Evolutionary conservation across 1,140 invertebrate genomes (phyloP).

Genomic region (Caerostris extrusa): DNA sequence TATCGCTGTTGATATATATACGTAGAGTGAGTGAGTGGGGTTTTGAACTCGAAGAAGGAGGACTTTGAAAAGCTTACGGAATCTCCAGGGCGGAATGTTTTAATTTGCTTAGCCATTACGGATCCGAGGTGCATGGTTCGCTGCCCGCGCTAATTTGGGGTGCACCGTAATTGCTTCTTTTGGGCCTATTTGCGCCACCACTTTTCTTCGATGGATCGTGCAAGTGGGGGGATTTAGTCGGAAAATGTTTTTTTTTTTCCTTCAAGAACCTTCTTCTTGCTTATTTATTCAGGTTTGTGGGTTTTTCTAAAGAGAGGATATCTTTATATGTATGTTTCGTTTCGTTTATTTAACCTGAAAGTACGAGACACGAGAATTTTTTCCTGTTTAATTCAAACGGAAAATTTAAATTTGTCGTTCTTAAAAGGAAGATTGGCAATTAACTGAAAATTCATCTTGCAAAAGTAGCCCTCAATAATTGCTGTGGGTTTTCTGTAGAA

Average conservation of each 20-base stretch:
- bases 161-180: slow-evolving; percentile 67
- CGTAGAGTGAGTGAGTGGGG: too few species aligned
- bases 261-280: not conserved
- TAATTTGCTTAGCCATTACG: slow-evolving; percentile 69
- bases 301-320: not conserved
- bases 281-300: slow-evolving; percentile 7
- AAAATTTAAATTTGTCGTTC: not conserved
- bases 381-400: not conserved
- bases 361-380: not conserved
- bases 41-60: slow-evolving; percentile 42
- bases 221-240: not conserved
- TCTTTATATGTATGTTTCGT: too few species aligned
- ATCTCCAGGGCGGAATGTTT: slow-evolving; percentile 72
- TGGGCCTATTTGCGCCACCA: slow-evolving; percentile 69
- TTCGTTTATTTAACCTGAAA: not conserved
- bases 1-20: not conserved
- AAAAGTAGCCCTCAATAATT: too few species aligned
- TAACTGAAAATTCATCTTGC: not conserved
- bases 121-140: slow-evolving; percentile 47
- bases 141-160: slow-evolving; percentile 65
- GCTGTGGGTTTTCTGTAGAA: too few species aligned
- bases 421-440: slow-evolving; percentile 74
- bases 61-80: slow-evolving; percentile 64
- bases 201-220: slow-evolving; percentile 21
- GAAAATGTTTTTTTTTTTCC: not conserved